A percentile compares a stretch with the other conserved stretches of the same genome.
Evolutionary conservation across 2,888 invertebrate genomes (phyloP).

Genomic region (Lycaena phlaeas): DNA sequence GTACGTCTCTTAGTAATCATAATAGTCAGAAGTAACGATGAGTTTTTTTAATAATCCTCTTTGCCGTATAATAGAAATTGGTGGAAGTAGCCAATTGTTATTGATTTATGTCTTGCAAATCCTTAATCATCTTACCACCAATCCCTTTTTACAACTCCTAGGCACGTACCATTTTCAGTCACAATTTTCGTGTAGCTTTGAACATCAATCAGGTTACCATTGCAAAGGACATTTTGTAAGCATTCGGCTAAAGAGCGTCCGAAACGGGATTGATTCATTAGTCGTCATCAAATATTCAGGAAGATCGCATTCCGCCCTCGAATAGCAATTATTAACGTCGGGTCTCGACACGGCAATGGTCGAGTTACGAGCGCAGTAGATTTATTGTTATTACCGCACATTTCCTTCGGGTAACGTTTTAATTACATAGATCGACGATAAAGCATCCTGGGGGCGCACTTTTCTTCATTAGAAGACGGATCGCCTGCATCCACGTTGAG

Average conservation of each 20-base stretch:
- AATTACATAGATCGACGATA: conserved; percentile 72
- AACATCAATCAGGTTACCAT: neutral
- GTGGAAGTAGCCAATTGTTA: too few relatives aligned
- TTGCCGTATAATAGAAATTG: too few relatives aligned
- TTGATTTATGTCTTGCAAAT: too few relatives aligned
- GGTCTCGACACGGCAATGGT: conserved; percentile 33
- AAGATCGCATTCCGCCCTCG: conserved; percentile 34
- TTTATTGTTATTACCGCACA: conserved; percentile 70
- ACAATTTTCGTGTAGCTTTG: neutral
- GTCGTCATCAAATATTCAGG: conserved; percentile 42
- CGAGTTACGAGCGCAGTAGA: conserved; percentile 44
- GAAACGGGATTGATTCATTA: conserved; percentile 37
- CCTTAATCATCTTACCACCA: too few relatives aligned
- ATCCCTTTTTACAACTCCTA: too few relatives aligned
- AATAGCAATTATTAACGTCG: conserved; percentile 36
- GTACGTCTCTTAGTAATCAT: too few relatives aligned
- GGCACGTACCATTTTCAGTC: too few relatives aligned
- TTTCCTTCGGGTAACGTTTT: conserved; percentile 72
- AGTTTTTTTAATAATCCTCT: too few relatives aligned
- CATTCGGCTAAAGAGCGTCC: conserved; percentile 13
- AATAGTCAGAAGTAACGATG: too few relatives aligned
- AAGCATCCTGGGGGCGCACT: conserved; percentile 68
- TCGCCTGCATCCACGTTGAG: conserved; percentile 41
- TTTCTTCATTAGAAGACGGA: conserved; percentile 72
- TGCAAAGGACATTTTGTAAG: conserved; percentile 7